These are phyloP conservation scores for Listronotus bonariensis DNA, from an alignment of 1,140 invertebrate species.

Conservation along the genomic window DNA sequence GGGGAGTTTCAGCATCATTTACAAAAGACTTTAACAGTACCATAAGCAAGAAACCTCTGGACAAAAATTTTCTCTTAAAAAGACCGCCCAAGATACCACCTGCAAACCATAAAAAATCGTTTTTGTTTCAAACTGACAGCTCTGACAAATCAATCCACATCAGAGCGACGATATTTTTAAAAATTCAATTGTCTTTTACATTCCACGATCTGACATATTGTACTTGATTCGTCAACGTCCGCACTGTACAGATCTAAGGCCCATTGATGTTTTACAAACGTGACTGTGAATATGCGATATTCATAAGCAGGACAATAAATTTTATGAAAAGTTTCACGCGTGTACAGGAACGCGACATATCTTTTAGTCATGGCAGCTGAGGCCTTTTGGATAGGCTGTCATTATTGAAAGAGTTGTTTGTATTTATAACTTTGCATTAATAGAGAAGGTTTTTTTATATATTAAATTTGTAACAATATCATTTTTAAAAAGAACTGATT, in stretches of 20 bases:
- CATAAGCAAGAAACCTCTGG: too few relatives aligned
- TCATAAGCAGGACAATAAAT: constrained; percentile 31
- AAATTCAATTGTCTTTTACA: constrained; percentile 28
- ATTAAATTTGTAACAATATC: too few relatives aligned
- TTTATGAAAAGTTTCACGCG: constrained; percentile 31
- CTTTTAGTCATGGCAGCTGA: constrained; percentile 32
- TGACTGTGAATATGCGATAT: constrained; percentile 36
- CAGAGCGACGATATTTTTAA: constrained; percentile 16
- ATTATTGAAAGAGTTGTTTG: constrained; percentile 4
- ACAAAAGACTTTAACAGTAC: too few relatives aligned
- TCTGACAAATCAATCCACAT: constrained; percentile 34
- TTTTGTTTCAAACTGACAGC: constrained; percentile 26
- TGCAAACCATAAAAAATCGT: constrained; percentile 21
- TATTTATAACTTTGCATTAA: constrained; percentile 4
- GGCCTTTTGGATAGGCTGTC: constrained; percentile 16
- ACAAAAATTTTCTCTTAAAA: not conserved
- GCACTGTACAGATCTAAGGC: constrained; percentile 21
- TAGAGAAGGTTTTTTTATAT: constrained; percentile 6
- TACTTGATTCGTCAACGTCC: constrained; percentile 29
- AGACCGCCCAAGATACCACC: constrained; percentile 24
- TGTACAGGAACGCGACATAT: constrained; percentile 33
- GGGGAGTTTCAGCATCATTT: too few relatives aligned
- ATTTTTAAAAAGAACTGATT: too few relatives aligned
- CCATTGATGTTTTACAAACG: constrained; percentile 33
- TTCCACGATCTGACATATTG: constrained; percentile 35